Percentiles rank a stretch among this genome's conserved stretches.
Evolutionary conservation across 2,113 vertebrate species (phyloP).

Genomic region (Tachycineta bicolor): DNA sequence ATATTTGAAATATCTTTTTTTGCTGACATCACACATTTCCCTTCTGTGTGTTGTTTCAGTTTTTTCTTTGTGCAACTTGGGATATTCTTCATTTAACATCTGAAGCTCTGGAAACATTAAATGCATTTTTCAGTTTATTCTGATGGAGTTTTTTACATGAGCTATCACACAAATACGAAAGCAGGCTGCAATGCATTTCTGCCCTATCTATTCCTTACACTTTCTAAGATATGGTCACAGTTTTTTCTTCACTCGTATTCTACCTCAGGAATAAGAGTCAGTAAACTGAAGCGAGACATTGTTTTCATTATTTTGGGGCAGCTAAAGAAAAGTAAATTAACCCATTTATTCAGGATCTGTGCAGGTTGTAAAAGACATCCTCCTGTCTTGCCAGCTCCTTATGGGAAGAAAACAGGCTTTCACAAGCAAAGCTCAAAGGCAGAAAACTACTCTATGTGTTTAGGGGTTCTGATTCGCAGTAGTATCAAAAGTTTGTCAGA

Average conservation of each 20-base stretch:
- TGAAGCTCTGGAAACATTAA: neutral
- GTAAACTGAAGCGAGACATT: neutral
- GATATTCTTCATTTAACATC: neutral
- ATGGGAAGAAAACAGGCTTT: neutral
- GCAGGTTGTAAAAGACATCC: neutral
- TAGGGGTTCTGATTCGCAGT: neutral
- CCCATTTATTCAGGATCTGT: neutral
- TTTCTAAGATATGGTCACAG: neutral
- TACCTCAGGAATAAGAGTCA: neutral
- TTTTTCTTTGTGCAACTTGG: neutral
- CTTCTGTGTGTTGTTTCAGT: neutral
- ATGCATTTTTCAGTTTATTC: neutral
- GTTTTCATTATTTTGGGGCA: neutral
- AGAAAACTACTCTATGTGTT: neutral
- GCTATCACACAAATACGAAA: neutral
- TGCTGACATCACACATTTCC: neutral
- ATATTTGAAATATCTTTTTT: neutral
- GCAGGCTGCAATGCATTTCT: neutral
- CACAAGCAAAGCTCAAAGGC: neutral
- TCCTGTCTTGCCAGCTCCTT: neutral
- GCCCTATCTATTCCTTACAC: neutral
- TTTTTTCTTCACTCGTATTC: neutral
- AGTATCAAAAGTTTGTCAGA: accelerated
- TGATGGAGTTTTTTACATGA: neutral
- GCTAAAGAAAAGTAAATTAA: neutral